Evolutionary conservation across 2,797 vertebrate genomes (phyloP), one percentile per base, ranked within the genome.

Genomic region (Remorina albescens): DNA sequence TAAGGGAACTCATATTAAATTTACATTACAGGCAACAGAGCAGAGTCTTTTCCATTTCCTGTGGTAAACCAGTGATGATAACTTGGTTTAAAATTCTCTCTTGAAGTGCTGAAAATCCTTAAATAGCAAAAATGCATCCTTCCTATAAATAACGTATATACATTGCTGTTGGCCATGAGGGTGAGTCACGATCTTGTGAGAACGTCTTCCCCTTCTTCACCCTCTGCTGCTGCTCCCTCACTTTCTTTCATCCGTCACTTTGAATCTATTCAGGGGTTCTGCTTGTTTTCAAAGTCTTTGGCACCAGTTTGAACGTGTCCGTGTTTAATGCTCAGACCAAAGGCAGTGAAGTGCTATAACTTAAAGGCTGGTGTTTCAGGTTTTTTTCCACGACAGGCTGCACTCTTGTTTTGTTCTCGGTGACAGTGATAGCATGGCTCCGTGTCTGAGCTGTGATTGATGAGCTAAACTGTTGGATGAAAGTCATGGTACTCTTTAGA

Each of bases 111-210:
- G 30, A 44, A 58, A 68, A 37, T 36, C 67, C 67, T 46, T 28
- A 65, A 74, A 78, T 62, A 81, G 67, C 50, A 67, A 34, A 34
- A 67, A 13, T 57, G 32, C 8, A 11, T 67, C 42, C 63, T 21
- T 51, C 50, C 87, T 84, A 85, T 86, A 88, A 91, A 93, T 91
- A 93, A 83, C 75, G 60, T 79, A 67, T 55, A 79, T 74, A 75
- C 65, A 71, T 78, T 18, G 91, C 91, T 83, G 79, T 64, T 49
- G 87, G 90, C 87, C 77, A 76, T 59, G 72, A 83, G 82, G 32
- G 71, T 93, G 92, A 93, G 87, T 92, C 92, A 93, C 37, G n/a
- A 58, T 63, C 69, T 76, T 72, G 71, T 57, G 77, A 87, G 83
- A 87, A 75, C 85, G 3, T 82, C 80, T 80, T 80, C 71, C 60